Conservation (phyloP, 30 jellyfish, hydroid and myxozoan species). For the Rhopilema esculentum region DNA sequence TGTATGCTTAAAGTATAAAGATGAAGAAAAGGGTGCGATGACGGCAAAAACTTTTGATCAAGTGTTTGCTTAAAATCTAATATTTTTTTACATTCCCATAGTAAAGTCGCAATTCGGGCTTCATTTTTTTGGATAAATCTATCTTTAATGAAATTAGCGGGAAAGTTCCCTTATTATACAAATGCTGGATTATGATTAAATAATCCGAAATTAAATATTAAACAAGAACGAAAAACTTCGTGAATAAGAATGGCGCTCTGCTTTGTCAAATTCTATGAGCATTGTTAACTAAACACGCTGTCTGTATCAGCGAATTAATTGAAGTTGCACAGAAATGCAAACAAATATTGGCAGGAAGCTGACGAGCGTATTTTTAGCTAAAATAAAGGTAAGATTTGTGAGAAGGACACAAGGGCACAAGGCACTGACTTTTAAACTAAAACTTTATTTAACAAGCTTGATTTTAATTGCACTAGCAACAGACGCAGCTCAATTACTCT, state of each 20-base stretch:
- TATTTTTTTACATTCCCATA: not conserved
- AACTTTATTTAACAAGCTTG: too few species aligned
- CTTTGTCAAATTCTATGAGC: conserved; percentile 20
- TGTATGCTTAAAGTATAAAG: not conserved
- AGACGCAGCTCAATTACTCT: too few species aligned
- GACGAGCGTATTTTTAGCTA: not conserved
- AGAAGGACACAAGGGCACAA: not conserved
- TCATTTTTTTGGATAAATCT: conserved; percentile 14
- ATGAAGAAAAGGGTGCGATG: not conserved
- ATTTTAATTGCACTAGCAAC: too few species aligned
- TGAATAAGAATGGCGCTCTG: conserved; percentile 47
- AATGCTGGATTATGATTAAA: conserved; percentile 52
- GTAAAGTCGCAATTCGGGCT: not conserved
- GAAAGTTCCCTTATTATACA: conserved; percentile 50
- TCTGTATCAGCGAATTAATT: conserved; percentile 15
- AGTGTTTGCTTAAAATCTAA: not conserved
- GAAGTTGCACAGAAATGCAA: not conserved
- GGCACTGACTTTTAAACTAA: too few species aligned
- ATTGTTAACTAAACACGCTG: conserved; percentile 49
- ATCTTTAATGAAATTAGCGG: conserved; percentile 62
- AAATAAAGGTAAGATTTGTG: not conserved
- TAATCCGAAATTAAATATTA: conserved; percentile 55
- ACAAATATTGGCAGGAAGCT: not conserved
- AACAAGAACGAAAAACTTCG: conserved; percentile 9
- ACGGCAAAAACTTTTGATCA: not conserved